These are phyloP conservation scores for Phoebastria nigripes DNA, from an alignment of 2,797 vertebrate species.

Conservation along the genomic window DNA sequence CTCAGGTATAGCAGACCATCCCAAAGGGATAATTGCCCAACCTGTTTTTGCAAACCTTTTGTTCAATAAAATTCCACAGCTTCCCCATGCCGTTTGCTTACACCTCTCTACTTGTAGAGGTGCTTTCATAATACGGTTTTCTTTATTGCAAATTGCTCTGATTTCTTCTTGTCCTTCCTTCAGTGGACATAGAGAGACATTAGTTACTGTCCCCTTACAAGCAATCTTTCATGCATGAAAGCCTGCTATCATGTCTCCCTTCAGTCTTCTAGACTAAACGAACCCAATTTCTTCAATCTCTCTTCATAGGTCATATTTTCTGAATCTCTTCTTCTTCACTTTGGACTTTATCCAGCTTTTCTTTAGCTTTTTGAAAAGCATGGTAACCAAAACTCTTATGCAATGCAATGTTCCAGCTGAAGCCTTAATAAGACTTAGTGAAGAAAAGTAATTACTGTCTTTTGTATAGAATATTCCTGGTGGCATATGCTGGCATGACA, in stretches of 20 bases:
- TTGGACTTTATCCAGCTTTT: neutral
- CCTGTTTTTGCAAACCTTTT: neutral
- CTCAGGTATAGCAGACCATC: neutral
- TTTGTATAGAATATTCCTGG: neutral
- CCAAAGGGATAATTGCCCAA: neutral
- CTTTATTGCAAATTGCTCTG: neutral
- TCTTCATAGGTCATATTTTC: neutral
- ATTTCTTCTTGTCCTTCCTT: neutral
- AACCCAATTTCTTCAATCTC: neutral
- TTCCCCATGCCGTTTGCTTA: neutral
- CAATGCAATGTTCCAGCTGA: neutral
- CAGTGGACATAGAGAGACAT: neutral
- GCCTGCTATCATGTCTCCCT: neutral
- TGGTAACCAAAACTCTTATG: neutral
- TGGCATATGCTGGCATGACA: neutral
- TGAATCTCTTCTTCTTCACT: neutral
- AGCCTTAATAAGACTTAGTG: neutral
- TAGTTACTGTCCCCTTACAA: neutral
- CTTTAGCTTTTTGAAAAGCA: neutral
- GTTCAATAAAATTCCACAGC: neutral
- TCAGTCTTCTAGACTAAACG: conserved; percentile 20
- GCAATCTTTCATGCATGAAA: neutral
- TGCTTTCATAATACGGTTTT: neutral
- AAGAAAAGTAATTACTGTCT: neutral
- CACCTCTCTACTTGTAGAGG: neutral